These are phyloP conservation scores for Ceratoteleas bidentatus DNA, from an alignment of 1,140 invertebrate genomes.

Conservation along the genomic window DNA sequence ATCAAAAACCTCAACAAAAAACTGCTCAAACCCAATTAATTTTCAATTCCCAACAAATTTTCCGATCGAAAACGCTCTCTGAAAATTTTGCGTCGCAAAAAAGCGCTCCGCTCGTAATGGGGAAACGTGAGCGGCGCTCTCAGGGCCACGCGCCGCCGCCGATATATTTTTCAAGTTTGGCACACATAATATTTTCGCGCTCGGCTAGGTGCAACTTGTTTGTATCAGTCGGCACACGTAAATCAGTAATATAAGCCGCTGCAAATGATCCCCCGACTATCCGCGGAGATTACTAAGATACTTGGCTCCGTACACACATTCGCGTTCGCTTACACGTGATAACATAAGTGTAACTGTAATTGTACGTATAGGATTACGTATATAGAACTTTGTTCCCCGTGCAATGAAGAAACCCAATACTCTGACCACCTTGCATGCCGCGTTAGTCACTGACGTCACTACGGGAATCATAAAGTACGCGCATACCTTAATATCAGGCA, in stretches of 20 bases:
- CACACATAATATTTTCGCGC: conserved; percentile 60
- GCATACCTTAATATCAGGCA: conserved; percentile 59
- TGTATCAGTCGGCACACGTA: conserved; percentile 67
- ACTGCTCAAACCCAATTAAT: too few relatives aligned
- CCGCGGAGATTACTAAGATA: conserved; percentile 67
- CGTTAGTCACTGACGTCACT: conserved; percentile 68
- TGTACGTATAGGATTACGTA: conserved; percentile 65
- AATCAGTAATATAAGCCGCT: conserved; percentile 72
- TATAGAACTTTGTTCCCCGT: conserved; percentile 64
- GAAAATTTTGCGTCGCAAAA: too few relatives aligned
- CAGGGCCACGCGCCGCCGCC: too few relatives aligned
- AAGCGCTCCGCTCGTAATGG: too few relatives aligned
- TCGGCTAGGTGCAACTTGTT: conserved; percentile 65
- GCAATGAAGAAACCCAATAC: conserved; percentile 67
- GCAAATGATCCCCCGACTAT: conserved; percentile 71
- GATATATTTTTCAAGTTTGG: too few relatives aligned
- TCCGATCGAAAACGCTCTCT: too few relatives aligned
- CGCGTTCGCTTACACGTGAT: conserved; percentile 58
- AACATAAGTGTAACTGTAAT: conserved; percentile 66
- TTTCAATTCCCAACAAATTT: too few relatives aligned
- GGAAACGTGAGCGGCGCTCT: too few relatives aligned
- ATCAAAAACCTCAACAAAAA: too few relatives aligned
- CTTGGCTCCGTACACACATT: conserved; percentile 59
- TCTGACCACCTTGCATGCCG: conserved; percentile 69
- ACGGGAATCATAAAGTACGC: conserved; percentile 67